Base-by-base conservation (phyloP, 1,140 invertebrate genomes). In the Drosophila busckii region DNA sequence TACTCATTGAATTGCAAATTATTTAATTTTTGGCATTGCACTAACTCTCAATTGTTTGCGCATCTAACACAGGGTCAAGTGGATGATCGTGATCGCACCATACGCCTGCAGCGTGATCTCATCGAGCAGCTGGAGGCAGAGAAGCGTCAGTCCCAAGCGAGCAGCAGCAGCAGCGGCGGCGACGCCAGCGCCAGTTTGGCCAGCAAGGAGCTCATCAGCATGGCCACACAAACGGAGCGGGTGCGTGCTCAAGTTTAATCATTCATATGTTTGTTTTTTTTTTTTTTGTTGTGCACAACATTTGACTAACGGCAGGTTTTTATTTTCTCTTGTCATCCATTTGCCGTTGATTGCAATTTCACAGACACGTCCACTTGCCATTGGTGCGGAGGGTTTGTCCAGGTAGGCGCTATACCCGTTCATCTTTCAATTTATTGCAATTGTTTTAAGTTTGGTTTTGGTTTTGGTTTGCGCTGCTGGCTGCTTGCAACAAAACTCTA, bases 211-310 rank as follows among this genome's bases (percentile, higher is more conserved):
- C 58, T 65, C 56, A 89, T 89, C 54, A 93, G 93, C 85, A 91
- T 92, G 45, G 91, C 93, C 41, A 93, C 92, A 28, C 93, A 94
- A 86, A 94, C 93, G 9, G 92, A 94, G 82, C 91, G 91, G 88
- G 92, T 93, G n/a, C n/a, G n/a, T n/a, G n/a, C n/a, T n/a, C n/a
- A 89, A 59, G 70, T 66, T 20, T 31, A 29, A 37, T 15, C 19
- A 17, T 38, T 12, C 34, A 7, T 46, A 17, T 28, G 7, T 17
- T 15, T 42, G 2, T 45, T 13, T 31, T 13, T 56, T 38, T 59
- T 29, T 63, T 70, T 22, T 44, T 37, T 69, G 25, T 60, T 64
- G 32, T 66, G 65, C 68, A 80, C 63, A 68, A 53, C 41, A 68
- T 82, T n/a, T 75, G 62, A 84, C 70, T 83, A 76, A 84, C 70